These are phyloP conservation scores for Gyps fulvus DNA, from an alignment of 2,113 vertebrate species.

Conservation along the genomic window DNA sequence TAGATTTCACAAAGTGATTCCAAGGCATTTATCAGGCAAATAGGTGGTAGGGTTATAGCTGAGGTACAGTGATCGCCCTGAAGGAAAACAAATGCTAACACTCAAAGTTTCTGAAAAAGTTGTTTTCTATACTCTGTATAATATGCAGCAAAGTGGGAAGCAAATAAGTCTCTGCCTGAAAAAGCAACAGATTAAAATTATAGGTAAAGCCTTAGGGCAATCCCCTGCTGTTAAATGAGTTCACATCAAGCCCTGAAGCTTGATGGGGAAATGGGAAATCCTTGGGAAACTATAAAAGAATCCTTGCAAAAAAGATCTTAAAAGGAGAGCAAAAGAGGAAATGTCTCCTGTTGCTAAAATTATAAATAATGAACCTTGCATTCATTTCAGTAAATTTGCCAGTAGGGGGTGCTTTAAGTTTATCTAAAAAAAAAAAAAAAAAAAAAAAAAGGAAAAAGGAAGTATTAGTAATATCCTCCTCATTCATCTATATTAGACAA, in stretches of 20 bases:
- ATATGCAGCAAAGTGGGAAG: background rate
- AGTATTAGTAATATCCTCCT: background rate
- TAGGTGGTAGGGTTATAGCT: background rate
- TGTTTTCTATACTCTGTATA: background rate
- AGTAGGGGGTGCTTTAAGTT: slow-evolving; percentile 54
- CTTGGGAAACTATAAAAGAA: background rate
- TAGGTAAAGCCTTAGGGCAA: background rate
- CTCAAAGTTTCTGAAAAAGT: background rate
- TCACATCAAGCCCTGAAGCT: background rate
- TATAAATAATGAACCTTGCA: too few relatives aligned
- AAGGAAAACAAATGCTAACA: background rate
- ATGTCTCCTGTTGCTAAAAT: background rate
- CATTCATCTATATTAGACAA: slow-evolving; percentile 50
- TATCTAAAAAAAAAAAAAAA: background rate
- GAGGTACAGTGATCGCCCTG: fast-evolving
- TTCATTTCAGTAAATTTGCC: slow-evolving; percentile 39
- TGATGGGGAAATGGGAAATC: background rate
- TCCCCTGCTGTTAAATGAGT: background rate
- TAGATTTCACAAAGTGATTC: background rate
- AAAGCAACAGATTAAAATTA: background rate
- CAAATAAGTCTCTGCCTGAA: background rate
- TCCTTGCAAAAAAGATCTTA: background rate
- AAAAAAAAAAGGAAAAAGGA: background rate
- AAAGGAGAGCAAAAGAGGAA: background rate
- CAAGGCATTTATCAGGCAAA: background rate